These are phyloP conservation scores for Stenodema calcarata DNA, from an alignment of 2,888 invertebrate species.

Conservation along the genomic window DNA sequence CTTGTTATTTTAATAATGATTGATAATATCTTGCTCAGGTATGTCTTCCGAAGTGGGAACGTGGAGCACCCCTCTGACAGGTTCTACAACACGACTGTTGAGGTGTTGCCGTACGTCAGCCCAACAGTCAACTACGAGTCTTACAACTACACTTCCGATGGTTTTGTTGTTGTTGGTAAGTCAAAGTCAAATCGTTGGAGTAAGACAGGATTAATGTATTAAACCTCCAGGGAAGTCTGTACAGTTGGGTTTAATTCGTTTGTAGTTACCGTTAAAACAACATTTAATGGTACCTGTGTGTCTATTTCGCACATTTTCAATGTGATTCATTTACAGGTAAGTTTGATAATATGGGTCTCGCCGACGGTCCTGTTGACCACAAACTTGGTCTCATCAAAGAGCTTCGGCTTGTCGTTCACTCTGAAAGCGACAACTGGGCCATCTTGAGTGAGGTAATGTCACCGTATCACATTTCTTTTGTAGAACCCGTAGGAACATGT, in stretches of 20 bases:
- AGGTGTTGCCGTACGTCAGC: constrained; percentile 66
- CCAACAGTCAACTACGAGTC: constrained; percentile 51
- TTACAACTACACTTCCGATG: constrained; percentile 70
- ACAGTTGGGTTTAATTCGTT: too few species aligned
- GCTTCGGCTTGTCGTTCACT: constrained; percentile 79
- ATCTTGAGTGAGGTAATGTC: constrained; percentile 83
- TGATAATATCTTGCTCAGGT: constrained; percentile 65
- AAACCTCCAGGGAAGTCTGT: too few species aligned
- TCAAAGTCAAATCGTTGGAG: constrained; percentile 41
- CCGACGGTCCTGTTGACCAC: constrained; percentile 73
- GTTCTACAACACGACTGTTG: constrained; percentile 85
- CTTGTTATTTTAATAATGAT: too few species aligned
- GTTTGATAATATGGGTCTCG: constrained; percentile 83
- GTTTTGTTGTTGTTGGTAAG: constrained; percentile 74
- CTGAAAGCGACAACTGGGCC: constrained; percentile 86
- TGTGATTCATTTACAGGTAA: constrained; percentile 66
- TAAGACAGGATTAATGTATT: too few species aligned
- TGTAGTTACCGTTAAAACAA: too few species aligned
- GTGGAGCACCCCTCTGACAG: constrained; percentile 87
- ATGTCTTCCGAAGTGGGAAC: constrained; percentile 86
- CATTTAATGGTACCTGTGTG: too few species aligned
- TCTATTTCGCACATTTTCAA: not conserved
- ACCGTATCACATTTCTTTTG: not conserved
- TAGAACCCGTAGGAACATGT: too few species aligned
- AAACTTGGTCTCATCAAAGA: constrained; percentile 73